phyloP scores from a whole-genome alignment of 1,140 invertebrate genomes.

The Diorhabda sublineata region DNA sequence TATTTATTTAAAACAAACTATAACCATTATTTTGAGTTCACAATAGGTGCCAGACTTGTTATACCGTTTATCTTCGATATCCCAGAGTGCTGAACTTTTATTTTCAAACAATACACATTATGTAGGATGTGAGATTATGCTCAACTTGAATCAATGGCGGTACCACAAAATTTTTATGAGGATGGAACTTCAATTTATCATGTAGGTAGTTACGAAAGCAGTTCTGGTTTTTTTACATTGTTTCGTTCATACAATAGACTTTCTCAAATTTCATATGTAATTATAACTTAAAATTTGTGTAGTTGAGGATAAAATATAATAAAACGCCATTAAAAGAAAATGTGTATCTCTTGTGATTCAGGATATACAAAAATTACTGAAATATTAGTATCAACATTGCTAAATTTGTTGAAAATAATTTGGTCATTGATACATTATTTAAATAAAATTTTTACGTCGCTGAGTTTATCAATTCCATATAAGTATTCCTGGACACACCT shows the following conservation, averaged over 20 bases:
- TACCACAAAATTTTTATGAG: background rate
- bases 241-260: background rate
- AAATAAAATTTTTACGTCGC: no score
- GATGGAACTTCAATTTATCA: background rate
- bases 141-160: background rate
- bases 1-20: slow-evolving; percentile 1
- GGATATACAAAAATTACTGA: background rate
- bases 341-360: background rate
- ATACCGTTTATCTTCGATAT: background rate
- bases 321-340: background rate
- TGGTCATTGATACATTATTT: background rate
- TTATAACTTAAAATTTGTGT: background rate
- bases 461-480: background rate
- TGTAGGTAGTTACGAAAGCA: background rate
- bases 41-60: background rate
- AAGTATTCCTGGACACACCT: background rate
- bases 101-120: background rate
- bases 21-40: background rate
- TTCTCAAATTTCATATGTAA: background rate
- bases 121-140: background rate
- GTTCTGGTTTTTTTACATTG: background rate
- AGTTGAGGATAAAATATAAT: background rate
- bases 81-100: background rate
- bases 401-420: background rate
- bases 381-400: background rate